Conservation (phyloP, 2,113 vertebrate species). For the Morone chrysops region DNA sequence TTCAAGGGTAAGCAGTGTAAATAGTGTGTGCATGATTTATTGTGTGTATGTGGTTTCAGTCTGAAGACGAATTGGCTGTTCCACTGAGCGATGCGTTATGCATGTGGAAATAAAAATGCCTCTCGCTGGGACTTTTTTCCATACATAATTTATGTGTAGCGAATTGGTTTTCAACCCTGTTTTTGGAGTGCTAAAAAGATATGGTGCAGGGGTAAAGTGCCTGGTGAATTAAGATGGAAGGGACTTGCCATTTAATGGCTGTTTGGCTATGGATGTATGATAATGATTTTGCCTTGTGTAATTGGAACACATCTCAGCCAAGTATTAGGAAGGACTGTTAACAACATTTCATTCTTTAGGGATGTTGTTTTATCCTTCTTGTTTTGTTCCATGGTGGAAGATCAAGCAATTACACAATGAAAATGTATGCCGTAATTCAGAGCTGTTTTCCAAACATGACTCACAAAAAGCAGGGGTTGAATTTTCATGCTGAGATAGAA, state of each 20-base stretch:
- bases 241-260: slow-evolving; percentile 13
- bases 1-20: slow-evolving; percentile 14
- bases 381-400: background rate
- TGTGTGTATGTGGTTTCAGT: slow-evolving; percentile 26
- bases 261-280: slow-evolving; percentile 27
- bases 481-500: background rate
- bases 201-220: background rate
- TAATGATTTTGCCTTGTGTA: slow-evolving; percentile 10
- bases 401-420: slow-evolving; percentile 47
- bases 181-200: slow-evolving; percentile 45
- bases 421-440: slow-evolving; percentile 40
- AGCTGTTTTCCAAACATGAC: slow-evolving; percentile 13
- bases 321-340: slow-evolving; percentile 19
- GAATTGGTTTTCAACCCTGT: slow-evolving; percentile 63
- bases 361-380: background rate
- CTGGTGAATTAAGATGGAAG: slow-evolving; percentile 47
- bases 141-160: slow-evolving; percentile 75
- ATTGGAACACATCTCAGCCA: slow-evolving; percentile 35
- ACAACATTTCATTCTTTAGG: slow-evolving; percentile 15
- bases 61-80: slow-evolving; percentile 61
- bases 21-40: slow-evolving; percentile 37
- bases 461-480: background rate
- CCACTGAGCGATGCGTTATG: slow-evolving; percentile 67
- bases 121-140: slow-evolving; percentile 52
- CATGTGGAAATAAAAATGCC: slow-evolving; percentile 72